Evolutionary conservation across 2,113 vertebrate genomes (phyloP), one percentile per base, ranked within the genome.

Genomic region (Pelecanoides urinatrix): DNA sequence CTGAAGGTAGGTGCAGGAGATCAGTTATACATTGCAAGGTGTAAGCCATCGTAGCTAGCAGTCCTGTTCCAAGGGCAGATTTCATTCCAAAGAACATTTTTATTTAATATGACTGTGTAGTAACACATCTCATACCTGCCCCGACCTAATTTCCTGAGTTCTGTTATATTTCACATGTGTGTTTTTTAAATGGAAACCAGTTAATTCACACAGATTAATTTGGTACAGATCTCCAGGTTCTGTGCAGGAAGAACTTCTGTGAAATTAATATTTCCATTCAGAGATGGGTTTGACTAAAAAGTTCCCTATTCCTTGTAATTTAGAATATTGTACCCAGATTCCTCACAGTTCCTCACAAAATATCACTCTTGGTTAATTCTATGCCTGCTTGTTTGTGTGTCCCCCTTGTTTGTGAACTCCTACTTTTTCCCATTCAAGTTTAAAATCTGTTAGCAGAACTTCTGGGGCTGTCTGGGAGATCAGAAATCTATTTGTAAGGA

Each of bases 1-100:
- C 86, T 98, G 30, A 99, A 99, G 98, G 99, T 99, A 93, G 58
- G 83, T 84, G 84, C 25, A 40, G 52, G 25, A 66, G 22, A 38
- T 49, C 15, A 13, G n/a, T 58, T 3, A 4, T 15, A 36, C 4
- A 1, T 22, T 45, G 62, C n/a, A 61, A 49, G 62, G 22, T 34
- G 32, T 6, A 10, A 62, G 29, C 23, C 12, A 26, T 47, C 27
- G 34, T 11, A 77, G 40, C 58, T n/a, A 45, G 34, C 42, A 65
- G 26, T 30, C 66, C 52, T 77, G 30, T 61, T 75, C n/a, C 16
- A 40, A 63, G 23, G 20, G 26, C 52, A 85, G 63, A 55, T 79
- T 84, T 83, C 26, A 42, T 27, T 36, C 15, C 61, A 53, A 63
- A 34, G 32, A 44, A 58, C 4, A 0, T 25, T 86, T 90, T 58